Conservation (phyloP, 2,797 vertebrate genomes). For the Melanitta fusca region DNA sequence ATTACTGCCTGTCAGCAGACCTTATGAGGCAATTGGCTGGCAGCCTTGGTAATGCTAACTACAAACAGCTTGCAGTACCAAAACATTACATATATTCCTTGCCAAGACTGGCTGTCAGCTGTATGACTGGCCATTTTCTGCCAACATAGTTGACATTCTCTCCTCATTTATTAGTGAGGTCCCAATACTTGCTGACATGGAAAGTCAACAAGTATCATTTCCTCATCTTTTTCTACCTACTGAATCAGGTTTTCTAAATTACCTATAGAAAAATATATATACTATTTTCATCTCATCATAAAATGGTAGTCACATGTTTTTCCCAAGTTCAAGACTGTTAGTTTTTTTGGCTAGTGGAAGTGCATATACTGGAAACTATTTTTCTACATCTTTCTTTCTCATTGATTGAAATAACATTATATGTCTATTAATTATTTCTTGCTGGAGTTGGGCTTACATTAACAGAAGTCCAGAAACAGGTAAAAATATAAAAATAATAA, state of each 20-base stretch:
- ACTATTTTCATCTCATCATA: neutral
- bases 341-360: neutral
- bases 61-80: slow-evolving; percentile 62
- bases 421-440: neutral
- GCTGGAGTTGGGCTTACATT: neutral
- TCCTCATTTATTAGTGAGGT: neutral
- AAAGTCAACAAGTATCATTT: neutral
- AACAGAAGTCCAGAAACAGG: neutral
- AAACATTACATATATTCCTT: slow-evolving; percentile 38
- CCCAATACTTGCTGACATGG: neutral
- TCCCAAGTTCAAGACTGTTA: neutral
- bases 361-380: neutral
- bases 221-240: neutral
- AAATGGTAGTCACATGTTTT: neutral
- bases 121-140: slow-evolving; percentile 38
- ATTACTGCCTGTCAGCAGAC: slow-evolving; percentile 72
- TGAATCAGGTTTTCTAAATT: neutral
- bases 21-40: slow-evolving; percentile 57
- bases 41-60: slow-evolving; percentile 62
- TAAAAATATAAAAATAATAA: neutral
- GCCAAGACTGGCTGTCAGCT: slow-evolving; percentile 51
- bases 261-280: neutral
- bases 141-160: slow-evolving; percentile 50
- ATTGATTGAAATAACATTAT: neutral
- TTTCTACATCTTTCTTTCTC: neutral